A percentile compares a stretch with the other conserved stretches of the same genome.
Conservation (phyloP, 2,113 vertebrate species). For the Chloropsis cyanopogon region DNA sequence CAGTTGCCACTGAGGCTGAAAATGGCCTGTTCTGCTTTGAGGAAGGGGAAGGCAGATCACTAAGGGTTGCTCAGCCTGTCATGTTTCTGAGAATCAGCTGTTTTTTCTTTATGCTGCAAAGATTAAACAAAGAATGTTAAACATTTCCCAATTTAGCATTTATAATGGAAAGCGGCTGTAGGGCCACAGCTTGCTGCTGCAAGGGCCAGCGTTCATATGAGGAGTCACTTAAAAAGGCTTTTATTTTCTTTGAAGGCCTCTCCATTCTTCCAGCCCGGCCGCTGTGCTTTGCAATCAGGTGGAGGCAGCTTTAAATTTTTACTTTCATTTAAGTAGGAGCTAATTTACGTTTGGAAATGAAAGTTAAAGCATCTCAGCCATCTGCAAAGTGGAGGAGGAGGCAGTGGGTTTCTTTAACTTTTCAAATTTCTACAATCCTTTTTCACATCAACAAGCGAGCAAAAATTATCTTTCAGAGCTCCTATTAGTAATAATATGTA, state of each 20-base stretch:
- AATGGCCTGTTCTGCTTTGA: background rate
- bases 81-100: slow-evolving; percentile 55
- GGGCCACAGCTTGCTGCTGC: slow-evolving; percentile 33
- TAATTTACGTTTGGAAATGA: slow-evolving; percentile 41
- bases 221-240: slow-evolving; percentile 27
- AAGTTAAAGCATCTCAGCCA: slow-evolving; percentile 34
- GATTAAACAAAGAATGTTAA: slow-evolving; percentile 46
- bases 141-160: slow-evolving; percentile 56
- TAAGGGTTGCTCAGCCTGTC: slow-evolving; percentile 1
- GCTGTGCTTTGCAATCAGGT: slow-evolving; percentile 33
- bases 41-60: slow-evolving; percentile 14
- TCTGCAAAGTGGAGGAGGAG: slow-evolving; percentile 44
- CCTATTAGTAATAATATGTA: background rate
- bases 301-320: slow-evolving; percentile 31
- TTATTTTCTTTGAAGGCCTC: slow-evolving; percentile 24
- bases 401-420: slow-evolving; percentile 41
- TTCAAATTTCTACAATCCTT: background rate
- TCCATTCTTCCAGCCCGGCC: background rate
- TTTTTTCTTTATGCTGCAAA: slow-evolving; percentile 42
- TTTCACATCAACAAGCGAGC: background rate
- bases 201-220: slow-evolving; percentile 3
- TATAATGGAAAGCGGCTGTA: slow-evolving; percentile 39
- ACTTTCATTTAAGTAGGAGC: slow-evolving; percentile 28
- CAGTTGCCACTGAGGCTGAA: background rate
- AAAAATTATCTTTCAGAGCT: slow-evolving; percentile 9